Evolutionary conservation across 2,888 invertebrate species (phyloP), one percentile per base, ranked within the genome.

Genomic region (Sesamia inferens): DNA sequence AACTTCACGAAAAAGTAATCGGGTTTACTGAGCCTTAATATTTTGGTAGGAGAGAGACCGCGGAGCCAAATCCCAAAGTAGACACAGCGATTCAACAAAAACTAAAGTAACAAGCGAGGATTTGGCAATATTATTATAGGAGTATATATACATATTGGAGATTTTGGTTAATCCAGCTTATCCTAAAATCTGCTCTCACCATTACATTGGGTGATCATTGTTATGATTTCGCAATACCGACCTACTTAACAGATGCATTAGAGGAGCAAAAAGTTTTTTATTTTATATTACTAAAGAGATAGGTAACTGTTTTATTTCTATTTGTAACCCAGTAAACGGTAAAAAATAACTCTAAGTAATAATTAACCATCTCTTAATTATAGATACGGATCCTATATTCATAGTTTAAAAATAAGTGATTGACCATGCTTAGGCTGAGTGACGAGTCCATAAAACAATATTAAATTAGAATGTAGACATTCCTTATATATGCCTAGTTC

Each of bases 1-100:
- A 86, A 86, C 83, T 89, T 87, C 81, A 87, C 82, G 83, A 84
- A 78, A 78, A 84, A 78, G 80, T 82, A 76, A 78, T 74, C 62
- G 64, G 54, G 72, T 72, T 73, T 73, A 71, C 48, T 63, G 68
- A 65, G 63, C 57, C 55, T 80, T 66, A 74, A 71, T 83, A 73
- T 83, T 85, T 82, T 76, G 75, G 57, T 65, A 47, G 55, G 11
- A 64, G 68, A 73, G 69, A 59, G 76, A 67, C 69, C 8, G 63
- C 22, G 39, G 54, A 55, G 51, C 24, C 24, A 47, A 68, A 72
- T 55, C 11, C 44, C 48, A 0, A 79, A 73, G 66, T 69, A 69
- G 19, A 73, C 59, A 59, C 44, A 63, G 44, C 42, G 67, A 61
- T 79, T 82, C 63, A 73, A 47, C 39, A 14, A 55, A 57, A 68